Base-by-base conservation (phyloP, 1,140 invertebrate genomes). In the Ylistrum balloti region DNA sequence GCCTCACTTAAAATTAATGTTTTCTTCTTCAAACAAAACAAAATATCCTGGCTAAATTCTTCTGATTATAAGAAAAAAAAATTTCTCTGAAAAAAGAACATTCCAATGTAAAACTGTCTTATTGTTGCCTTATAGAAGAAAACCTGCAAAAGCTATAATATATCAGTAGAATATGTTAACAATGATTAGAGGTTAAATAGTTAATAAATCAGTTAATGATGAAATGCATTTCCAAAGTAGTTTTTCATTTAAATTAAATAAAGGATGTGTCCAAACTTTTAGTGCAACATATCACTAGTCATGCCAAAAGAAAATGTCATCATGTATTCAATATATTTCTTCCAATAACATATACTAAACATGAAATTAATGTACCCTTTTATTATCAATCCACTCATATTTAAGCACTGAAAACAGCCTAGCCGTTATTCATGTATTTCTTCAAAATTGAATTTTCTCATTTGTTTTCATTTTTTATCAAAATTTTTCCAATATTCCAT, bases 301-400 rank as follows among this genome's bases (percentile, higher is more conserved):
- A 74, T 74, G 56, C 56, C 56, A 74, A 74, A 74, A 74, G 22
- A n/a, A 74, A 74, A 74, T 74, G 56, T 17, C 56, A 74, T 74
- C 13, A 74, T 45, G n/a, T 74, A 28, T 74, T 74, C 56, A 28
- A 3, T 28, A 74, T 9, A 28, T 28, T 28, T 48, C 2, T 48
- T 48, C 22, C 1, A 48, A 48, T 13, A 38, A 5, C 5, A 38
- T 20, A 48, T 17, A 48, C 45, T 17, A 48, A 2, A 48, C 3
- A 48, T 48, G 11, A 48, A 74, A 74, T n/a, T n/a, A 74, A 17
- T 45, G n/a, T n/a, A n/a, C n/a, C n/a, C n/a, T n/a, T 45, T 45
- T 17, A 45, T 15, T 45, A 45, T 45, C 20, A 45, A 45, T 45
- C 13, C 13, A 38, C 35, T 38, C 5, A 38, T 38, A 7, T 38